Conservation (phyloP, 2,797 vertebrate genomes). For the Tapera naevia region DNA sequence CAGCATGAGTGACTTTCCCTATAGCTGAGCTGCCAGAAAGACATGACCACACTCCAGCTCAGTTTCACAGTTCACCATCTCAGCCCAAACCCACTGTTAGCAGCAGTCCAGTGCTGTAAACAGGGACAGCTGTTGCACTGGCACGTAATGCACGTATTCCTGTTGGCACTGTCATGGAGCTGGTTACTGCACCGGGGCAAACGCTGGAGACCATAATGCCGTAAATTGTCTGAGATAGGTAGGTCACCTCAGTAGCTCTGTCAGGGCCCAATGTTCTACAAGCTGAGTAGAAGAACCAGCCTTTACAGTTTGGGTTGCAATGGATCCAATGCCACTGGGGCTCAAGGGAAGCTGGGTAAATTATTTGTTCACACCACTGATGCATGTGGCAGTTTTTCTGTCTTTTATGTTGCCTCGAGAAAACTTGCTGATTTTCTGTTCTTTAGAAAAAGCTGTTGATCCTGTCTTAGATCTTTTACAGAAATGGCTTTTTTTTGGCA, state of each 20-base stretch:
- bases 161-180: background rate
- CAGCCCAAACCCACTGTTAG: background rate
- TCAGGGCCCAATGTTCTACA: background rate
- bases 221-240: background rate
- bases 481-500: background rate
- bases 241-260: background rate
- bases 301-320: background rate
- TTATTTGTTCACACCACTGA: background rate
- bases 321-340: fast-evolving
- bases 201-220: background rate
- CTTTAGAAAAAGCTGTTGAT: background rate
- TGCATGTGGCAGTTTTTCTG: background rate
- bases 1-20: background rate
- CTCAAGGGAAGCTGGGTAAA: background rate
- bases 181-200: background rate
- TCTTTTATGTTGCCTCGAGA: background rate
- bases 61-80: background rate
- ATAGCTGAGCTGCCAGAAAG: background rate
- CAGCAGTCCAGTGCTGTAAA: background rate
- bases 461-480: background rate
- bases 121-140: background rate
- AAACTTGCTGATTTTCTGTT: background rate
- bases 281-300: background rate
- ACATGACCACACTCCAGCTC: background rate
- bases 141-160: background rate